Base-by-base conservation (phyloP, 2,113 vertebrate species). In the Orientallactaga bullata region DNA sequence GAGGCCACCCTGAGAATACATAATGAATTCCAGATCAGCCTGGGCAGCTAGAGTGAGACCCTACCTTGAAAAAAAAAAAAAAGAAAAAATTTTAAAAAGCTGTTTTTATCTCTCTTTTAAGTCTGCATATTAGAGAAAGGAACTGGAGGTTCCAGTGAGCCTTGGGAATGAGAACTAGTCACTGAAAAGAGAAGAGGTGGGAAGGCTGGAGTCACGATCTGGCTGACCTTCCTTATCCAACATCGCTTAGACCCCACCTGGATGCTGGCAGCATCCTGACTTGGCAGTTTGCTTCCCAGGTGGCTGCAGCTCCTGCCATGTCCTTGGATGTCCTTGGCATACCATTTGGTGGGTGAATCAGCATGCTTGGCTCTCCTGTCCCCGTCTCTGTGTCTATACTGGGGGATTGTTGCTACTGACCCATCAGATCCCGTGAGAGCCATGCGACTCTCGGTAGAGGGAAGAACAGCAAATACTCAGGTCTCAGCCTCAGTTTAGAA, bases 401-500 rank as follows among this genome's bases (percentile, higher is more conserved):
- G 47, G 39, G 77, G 39, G 32, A 24, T 55, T n/a, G 30, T 24
- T 68, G 71, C 55, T 58, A 51, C 65, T 51, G 26, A 32, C 1
- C 30, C 77, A 76, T 30, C 39, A 65, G n/a, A 55, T 23, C 18
- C 76, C 37, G 20, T 51, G 23, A 69, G 47, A 16, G 47, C 17
- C 18, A 8, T 1, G 20, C 58, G 66, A 73, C 8, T 9, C 78
- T 32, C 51, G 32, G 32, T 72, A 78, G 55, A 92, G 39, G 47
- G 78, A 93, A 35, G 51, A 88, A 65, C 12, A 88, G 21, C 28
- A 63, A 83, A 30, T 30, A 23, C 1, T 6, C 23, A 71, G 26
- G 5, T 80, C 55, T 95, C 76, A 39, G 35, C 21, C 74, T 69
- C 84, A 80, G 28, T 68, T 87, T 42, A 79, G 47, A 92, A 92